Percentiles rank a stretch among this genome's conserved stretches.
phyloP scores from a whole-genome alignment of 2,113 vertebrate species.

The Dermatemys mawii region DNA sequence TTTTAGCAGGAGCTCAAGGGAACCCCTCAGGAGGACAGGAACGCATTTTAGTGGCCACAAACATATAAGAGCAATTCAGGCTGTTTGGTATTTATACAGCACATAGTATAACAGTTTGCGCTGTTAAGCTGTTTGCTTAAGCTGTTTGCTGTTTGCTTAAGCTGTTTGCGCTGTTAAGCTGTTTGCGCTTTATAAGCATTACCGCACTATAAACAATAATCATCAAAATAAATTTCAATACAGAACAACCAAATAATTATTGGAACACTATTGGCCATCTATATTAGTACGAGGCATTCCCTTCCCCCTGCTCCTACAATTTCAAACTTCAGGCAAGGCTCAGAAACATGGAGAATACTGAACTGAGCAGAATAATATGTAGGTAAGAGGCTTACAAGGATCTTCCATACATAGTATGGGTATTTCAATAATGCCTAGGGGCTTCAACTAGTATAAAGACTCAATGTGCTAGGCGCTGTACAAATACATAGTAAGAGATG shows the following conservation, averaged over 20 bases:
- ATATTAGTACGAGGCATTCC: background rate
- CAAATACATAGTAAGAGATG: background rate
- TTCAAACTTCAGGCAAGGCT: background rate
- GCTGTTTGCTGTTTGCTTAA: too few relatives aligned
- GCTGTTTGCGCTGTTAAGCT: too few relatives aligned
- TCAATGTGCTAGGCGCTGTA: background rate
- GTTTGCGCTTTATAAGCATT: background rate
- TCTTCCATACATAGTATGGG: background rate
- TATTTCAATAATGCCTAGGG: background rate
- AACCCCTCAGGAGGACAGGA: background rate
- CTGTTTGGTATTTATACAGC: background rate
- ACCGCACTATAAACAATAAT: background rate
- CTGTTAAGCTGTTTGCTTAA: too few relatives aligned
- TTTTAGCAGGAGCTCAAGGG: background rate
- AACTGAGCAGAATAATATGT: background rate
- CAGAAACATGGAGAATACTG: background rate
- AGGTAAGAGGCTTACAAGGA: background rate
- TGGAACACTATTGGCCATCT: background rate
- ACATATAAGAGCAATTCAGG: background rate
- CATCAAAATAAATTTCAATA: background rate
- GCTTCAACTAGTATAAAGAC: background rate
- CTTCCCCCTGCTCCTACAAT: background rate
- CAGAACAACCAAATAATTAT: background rate
- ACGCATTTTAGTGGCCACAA: background rate
- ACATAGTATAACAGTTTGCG: background rate